These are phyloP conservation scores for Drosophila heteroneura DNA, from an alignment of 2,888 invertebrate genomes.

Conservation along the genomic window DNA sequence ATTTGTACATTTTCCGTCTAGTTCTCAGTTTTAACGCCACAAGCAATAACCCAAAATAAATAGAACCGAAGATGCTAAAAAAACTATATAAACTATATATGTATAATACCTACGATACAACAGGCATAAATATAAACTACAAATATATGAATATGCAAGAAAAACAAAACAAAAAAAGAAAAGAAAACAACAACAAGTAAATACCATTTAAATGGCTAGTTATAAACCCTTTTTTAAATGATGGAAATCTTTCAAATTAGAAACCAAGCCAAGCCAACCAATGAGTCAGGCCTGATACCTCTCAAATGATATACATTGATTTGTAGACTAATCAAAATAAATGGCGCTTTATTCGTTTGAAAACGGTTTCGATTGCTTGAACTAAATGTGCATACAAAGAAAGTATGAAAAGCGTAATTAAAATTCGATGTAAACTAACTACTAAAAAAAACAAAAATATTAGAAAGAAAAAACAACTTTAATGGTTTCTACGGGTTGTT, in stretches of 20 bases:
- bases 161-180: not conserved
- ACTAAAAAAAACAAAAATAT: conserved; percentile 16
- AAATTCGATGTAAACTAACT: conserved; percentile 39
- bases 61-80: conserved; percentile 79
- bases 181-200: conserved; percentile 4
- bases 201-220: conserved; percentile 43
- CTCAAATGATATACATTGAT: conserved; percentile 13
- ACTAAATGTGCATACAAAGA: conserved; percentile 13
- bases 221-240: conserved; percentile 24
- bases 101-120: conserved; percentile 17
- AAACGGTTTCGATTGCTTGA: conserved; percentile 69
- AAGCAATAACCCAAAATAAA: conserved; percentile 77
- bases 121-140: conserved; percentile 34
- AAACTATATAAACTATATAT: conserved; percentile 23
- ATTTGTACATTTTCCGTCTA: conserved; percentile 52
- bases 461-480: conserved; percentile 51
- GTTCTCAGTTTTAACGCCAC: conserved; percentile 50
- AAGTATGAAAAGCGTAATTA: conserved; percentile 12
- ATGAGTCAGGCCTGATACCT: not conserved
- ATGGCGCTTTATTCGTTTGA: conserved; percentile 22
- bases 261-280: not conserved
- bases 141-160: conserved; percentile 2
- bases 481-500: conserved; percentile 79
- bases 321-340: conserved; percentile 15
- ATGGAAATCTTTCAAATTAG: conserved; percentile 4